Conservation (phyloP, 2,113 vertebrate genomes). For the Neotoma lepida region DNA sequence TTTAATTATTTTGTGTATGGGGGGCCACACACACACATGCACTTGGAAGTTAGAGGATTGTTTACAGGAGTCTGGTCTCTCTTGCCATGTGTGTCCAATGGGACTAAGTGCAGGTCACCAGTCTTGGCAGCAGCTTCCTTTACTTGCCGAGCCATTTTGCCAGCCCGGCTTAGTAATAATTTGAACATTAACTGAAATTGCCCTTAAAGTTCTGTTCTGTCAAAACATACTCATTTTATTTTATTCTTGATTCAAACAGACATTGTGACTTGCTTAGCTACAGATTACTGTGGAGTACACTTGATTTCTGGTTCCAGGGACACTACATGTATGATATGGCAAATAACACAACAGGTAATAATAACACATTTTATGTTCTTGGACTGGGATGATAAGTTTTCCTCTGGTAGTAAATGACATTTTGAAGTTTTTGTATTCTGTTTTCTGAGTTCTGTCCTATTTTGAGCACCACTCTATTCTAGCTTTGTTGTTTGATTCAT, state of each 20-base stretch:
- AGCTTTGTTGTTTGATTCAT: slow-evolving; percentile 12
- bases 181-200: slow-evolving; percentile 43
- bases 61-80: background rate
- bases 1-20: background rate
- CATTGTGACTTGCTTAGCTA: slow-evolving; percentile 95
- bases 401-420: background rate
- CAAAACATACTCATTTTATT: slow-evolving; percentile 56
- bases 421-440: slow-evolving; percentile 23
- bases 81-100: background rate
- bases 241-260: slow-evolving; percentile 85
- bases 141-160: background rate
- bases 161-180: slow-evolving; percentile 7
- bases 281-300: slow-evolving; percentile 96
- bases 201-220: slow-evolving; percentile 20
- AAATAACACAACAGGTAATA: slow-evolving; percentile 94
- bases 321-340: slow-evolving; percentile 99
- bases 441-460: background rate
- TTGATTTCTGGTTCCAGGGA: slow-evolving; percentile 98
- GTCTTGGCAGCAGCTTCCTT: background rate
- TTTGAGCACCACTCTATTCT: background rate
- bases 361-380: slow-evolving; percentile 29
- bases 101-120: background rate
- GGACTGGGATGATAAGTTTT: background rate
- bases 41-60: background rate
- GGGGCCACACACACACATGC: no score